phyloP scores from a whole-genome alignment of 2,888 invertebrate species.

The Plebejus anna region DNA sequence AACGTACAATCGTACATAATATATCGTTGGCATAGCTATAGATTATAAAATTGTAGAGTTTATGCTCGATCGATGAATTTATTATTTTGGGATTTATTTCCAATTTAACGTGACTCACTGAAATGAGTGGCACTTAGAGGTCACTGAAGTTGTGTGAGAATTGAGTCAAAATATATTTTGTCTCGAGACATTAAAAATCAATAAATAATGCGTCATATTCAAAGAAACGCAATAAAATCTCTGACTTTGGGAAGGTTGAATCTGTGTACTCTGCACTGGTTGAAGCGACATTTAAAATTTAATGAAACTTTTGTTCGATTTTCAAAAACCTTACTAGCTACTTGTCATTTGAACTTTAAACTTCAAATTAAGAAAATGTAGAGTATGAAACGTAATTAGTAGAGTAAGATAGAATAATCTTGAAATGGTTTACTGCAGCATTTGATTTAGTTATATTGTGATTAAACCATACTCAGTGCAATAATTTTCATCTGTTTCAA shows the following conservation, averaged over 20 bases:
- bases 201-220: background rate
- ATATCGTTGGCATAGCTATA: background rate
- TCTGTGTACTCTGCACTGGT: too few species aligned
- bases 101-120: background rate
- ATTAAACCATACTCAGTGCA: too few species aligned
- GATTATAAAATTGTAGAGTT: background rate
- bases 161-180: background rate
- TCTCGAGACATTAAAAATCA: background rate
- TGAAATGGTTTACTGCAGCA: too few species aligned
- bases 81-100: background rate
- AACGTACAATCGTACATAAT: too few species aligned
- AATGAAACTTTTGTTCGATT: background rate
- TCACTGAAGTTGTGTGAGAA: background rate
- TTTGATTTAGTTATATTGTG: too few species aligned
- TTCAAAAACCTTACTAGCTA: background rate
- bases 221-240: background rate
- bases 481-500: too few species aligned
- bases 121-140: background rate
- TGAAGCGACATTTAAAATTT: background rate
- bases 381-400: too few species aligned
- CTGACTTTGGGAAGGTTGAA: background rate
- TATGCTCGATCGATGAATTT: background rate
- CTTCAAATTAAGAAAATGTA: background rate
- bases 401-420: background rate
- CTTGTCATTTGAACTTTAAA: background rate